These are phyloP conservation scores for Nebria salina DNA, from an alignment of 2,888 invertebrate genomes.

Conservation along the genomic window DNA sequence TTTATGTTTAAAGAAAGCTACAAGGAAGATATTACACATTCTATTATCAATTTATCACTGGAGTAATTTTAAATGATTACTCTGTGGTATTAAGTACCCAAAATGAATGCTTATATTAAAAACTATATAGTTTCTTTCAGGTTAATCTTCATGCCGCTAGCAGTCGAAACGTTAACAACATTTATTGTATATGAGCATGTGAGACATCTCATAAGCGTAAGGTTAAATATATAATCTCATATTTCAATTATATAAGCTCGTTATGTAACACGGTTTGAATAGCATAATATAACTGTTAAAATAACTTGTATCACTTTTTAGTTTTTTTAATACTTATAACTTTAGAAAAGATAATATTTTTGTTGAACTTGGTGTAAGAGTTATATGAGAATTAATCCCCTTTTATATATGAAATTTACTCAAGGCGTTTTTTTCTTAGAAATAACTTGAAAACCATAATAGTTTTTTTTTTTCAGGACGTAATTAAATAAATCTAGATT, in stretches of 20 bases:
- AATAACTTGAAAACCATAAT: no score
- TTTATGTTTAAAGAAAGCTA: no score
- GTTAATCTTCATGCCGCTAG: constrained; percentile 23
- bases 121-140: constrained; percentile 23
- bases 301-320: background rate
- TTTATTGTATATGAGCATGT: background rate
- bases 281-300: background rate
- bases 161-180: background rate
- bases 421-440: no score
- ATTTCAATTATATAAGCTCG: background rate
- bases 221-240: background rate
- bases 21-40: background rate
- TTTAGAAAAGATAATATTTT: background rate
- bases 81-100: background rate
- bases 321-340: background rate
- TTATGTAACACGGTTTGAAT: background rate
- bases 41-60: constrained; percentile 4
- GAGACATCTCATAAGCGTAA: background rate
- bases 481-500: no score
- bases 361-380: background rate
- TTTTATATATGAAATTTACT: no score
- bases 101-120: constrained; percentile 32
- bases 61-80: constrained; percentile 6
- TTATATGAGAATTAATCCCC: no score
- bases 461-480: no score